Conservation (phyloP, 2,113 vertebrate species). For the Apodemus speciosus region DNA sequence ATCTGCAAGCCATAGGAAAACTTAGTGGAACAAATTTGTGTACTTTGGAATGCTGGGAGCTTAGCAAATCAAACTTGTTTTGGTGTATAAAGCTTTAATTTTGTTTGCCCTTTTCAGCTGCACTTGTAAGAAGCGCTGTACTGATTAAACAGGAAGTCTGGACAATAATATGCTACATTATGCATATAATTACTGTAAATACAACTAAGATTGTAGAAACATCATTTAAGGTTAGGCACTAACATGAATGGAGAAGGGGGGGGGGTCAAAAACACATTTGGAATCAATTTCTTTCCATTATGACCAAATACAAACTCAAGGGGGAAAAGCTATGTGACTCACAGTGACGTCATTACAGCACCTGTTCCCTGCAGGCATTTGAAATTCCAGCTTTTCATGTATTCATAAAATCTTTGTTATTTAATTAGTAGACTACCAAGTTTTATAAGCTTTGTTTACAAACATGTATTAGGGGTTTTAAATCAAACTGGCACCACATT, state of each 20-base stretch:
- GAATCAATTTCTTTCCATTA: conserved; percentile 85
- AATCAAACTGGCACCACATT: conserved; percentile 75
- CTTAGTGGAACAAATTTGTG: conserved; percentile 98
- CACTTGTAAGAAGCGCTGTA: conserved; percentile 88
- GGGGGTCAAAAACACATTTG: conserved; percentile 87
- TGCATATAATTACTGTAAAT: conserved; percentile 92
- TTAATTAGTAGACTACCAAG: conserved; percentile 70
- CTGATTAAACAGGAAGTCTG: conserved; percentile 90
- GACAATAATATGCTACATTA: conserved; percentile 92
- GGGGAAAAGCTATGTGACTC: conserved; percentile 54
- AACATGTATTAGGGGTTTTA: conserved; percentile 81
- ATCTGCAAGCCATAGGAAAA: conserved; percentile 97
- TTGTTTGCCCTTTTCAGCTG: conserved; percentile 92
- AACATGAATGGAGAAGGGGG: conserved; percentile 82
- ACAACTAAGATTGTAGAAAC: conserved; percentile 86
- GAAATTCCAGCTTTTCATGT: conserved; percentile 49
- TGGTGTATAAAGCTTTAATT: conserved; percentile 92
- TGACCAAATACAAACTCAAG: conserved; percentile 74
- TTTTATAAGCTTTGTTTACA: conserved; percentile 65
- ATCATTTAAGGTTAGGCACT: conserved; percentile 87
- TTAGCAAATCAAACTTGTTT: conserved; percentile 94
- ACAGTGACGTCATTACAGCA: conserved; percentile 67
- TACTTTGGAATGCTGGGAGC: conserved; percentile 93
- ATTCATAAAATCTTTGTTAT: conserved; percentile 53
- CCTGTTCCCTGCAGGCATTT: conserved; percentile 63